Base-by-base conservation (phyloP, 2,113 vertebrate species). In the Tychaedon coryphoeus region DNA sequence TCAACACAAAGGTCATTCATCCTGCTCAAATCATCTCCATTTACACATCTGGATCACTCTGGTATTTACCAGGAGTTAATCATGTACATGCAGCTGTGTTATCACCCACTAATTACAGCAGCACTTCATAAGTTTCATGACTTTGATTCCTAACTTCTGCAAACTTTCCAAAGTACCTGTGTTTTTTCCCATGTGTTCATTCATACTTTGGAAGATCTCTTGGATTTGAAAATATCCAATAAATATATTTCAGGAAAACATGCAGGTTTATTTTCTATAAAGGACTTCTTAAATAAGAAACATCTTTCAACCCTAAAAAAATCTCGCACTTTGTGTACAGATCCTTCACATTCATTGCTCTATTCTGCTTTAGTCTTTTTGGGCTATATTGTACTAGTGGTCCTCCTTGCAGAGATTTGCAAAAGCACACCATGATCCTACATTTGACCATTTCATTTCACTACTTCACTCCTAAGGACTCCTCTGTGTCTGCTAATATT, bases 1-100 rank as follows among this genome's bases (percentile, higher is more conserved):
- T 91, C 65, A 87, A 79, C 31, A 94, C 31, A 95, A 95, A 95
- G 48, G 80, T 89, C 77, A 91, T 26, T 65, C 48, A 61, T 75
- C 65, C 33, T 84, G 31, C 66, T 79, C 58, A 82, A 69, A 91
- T 62, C 34, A 78, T 71, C 47, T 43, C 91, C 70, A 75, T 72
- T 91, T 92, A 56, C 20, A 67, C 12, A 10, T 72, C 61, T 79
- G 61, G 17, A 91, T 61, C 89, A 33, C 45, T 29, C 19, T 81
- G 80, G 25, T 85, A 89, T 82, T 82, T 75, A 78, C 75, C 45
- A 62, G 56, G 45, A 45, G 25, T 36, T 73, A 75, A 82, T 73
- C 15, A 72, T 20, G n/a, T 73, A 81, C 29, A 69, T 67, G 57
- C 16, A 95, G 45, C 29, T 65, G 40, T 84, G 45, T 80, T 80